Evolutionary conservation across 2,797 vertebrate species (phyloP), one percentile per base, ranked within the genome.

Genomic region (Rachycentron canadum): DNA sequence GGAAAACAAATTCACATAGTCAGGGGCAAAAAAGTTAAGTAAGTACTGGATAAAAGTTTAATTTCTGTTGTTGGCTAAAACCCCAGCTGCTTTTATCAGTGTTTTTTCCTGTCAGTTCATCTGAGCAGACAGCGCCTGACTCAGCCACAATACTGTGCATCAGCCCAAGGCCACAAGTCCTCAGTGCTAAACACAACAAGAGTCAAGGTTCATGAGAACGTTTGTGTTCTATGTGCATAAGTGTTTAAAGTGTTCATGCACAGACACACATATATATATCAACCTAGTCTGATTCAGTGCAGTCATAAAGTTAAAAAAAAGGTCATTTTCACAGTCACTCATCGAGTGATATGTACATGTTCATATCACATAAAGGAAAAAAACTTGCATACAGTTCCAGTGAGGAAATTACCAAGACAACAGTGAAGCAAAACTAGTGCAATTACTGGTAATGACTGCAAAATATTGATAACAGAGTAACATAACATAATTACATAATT

Each of bases 171-270:
- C 55, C 79, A 81, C 57, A 21, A 67, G 73, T 79, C 78, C 41
- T 70, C 45, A 38, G 49, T 36, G 34, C 74, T 73, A 80, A 87
- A 83, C 86, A 76, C 85, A 83, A 89, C 55, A 50, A 53, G 87
- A 85, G 88, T 89, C 87, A 89, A 87, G 84, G 90, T 77, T 90
- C 89, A 92, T 93, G 91, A 91, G 91, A 92, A 93, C 86, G 85
- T 70, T 25, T 80, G 76, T 41, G 70, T 45, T 76, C 69, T 69
- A 52, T 43, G 77, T 57, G 49, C 67, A 50, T n/a, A n/a, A n/a
- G n/a, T n/a, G n/a, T n/a, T n/a, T n/a, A n/a, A n/a, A 74, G 55
- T 50, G 59, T 77, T 74, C 63, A 61, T 26, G 59, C 47, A 60
- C 55, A 52, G n/a, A 66, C 38, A 55, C 50, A 56, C 56, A 57